Evolutionary conservation across 2,888 invertebrate species (phyloP), one percentile per base, ranked within the genome.

Genomic region (Teleogryllus oceanicus): DNA sequence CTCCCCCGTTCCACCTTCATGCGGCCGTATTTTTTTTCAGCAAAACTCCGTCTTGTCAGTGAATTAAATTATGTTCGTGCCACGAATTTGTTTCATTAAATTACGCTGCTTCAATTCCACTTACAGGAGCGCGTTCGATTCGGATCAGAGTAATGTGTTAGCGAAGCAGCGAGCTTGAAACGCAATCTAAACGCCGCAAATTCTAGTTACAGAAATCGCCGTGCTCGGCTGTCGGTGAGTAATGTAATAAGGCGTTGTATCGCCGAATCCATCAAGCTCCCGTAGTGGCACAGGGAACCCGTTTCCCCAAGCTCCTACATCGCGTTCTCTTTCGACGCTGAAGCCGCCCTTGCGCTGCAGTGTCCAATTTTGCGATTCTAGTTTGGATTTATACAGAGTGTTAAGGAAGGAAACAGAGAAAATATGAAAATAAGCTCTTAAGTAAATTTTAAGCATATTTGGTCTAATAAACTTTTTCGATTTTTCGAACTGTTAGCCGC

Each of bases 1-100:
- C 62, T 62, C 16, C 62, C n/a, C 1, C 62, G 62, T 62, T 62
- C 62, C 62, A n/a, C 62, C 62, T 62, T 62, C 62, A 62, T 62
- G 62, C 62, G 62, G 62, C n/a, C 62, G n/a, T 62, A 37, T 37
- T 37, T 37, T 62, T 62, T 62, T 62, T 62, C 62, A 13, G 13
- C 62, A 62, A 62, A 62, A 62, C 5, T 8, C n/a, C 16, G 62
- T 16, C n/a, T n/a, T n/a, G 62, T 62, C 62, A 62, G 62, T 62
- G 62, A 62, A 62, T 62, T 62, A 62, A 62, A 62, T 62, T 62
- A 62, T 62, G 62, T 62, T 62, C 62, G 62, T 62, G 62, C 62
- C 62, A 13, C 16, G 16, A 13, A n/a, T 62, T 62, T n/a, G 62
- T 62, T 18, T 18, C n/a, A 62, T 62, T 62, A 62, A 62, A 62